These are phyloP conservation scores for Aspidapion aeneum DNA, from an alignment of 2,888 invertebrate species.

Conservation along the genomic window DNA sequence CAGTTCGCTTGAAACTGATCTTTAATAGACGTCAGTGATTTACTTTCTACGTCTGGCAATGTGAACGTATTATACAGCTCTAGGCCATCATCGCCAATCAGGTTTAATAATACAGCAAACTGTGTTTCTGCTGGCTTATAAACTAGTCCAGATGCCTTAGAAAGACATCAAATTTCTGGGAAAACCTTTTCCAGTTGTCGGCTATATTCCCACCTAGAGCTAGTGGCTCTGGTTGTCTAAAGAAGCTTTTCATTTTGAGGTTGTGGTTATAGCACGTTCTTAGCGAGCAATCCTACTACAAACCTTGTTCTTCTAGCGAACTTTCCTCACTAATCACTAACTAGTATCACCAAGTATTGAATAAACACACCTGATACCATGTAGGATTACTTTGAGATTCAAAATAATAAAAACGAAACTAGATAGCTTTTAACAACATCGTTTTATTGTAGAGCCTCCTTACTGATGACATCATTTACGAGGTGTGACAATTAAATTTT, in stretches of 20 bases:
- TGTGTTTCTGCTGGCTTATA: not conserved
- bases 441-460: too few relatives aligned
- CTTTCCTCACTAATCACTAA: not conserved
- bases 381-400: too few relatives aligned
- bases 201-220: not conserved
- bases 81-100: not conserved
- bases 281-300: too few relatives aligned
- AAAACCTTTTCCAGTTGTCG: not conserved
- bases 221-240: not conserved
- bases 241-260: not conserved
- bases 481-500: too few relatives aligned
- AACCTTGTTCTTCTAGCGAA: not conserved
- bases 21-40: not conserved
- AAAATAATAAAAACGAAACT: too few relatives aligned
- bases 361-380: not conserved
- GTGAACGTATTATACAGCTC: not conserved
- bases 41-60: not conserved
- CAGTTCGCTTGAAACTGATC: not conserved
- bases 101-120: not conserved
- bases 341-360: not conserved
- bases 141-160: not conserved
- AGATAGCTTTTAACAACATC: too few relatives aligned
- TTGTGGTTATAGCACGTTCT: too few relatives aligned
- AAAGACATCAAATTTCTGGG: not conserved
- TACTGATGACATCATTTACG: too few relatives aligned